phyloP scores from a whole-genome alignment of 2,888 invertebrate genomes.

The Hylaea fasciaria region DNA sequence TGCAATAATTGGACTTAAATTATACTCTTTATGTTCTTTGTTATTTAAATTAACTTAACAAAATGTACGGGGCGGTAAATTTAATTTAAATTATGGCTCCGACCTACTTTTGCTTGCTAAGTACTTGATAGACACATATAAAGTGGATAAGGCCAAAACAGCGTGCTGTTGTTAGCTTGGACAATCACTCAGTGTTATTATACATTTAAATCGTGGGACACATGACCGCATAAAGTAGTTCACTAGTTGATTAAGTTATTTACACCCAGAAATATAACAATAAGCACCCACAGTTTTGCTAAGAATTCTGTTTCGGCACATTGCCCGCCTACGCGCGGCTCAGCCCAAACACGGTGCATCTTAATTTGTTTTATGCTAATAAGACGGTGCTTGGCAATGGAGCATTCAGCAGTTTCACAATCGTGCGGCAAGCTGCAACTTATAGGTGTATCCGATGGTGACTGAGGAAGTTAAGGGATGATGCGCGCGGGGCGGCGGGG shows the following conservation, averaged over 20 bases:
- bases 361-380: slow-evolving; percentile 81
- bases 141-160: neutral
- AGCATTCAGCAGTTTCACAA: slow-evolving; percentile 71
- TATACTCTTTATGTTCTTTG: slow-evolving; percentile 32
- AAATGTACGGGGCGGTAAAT: slow-evolving; percentile 22
- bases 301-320: slow-evolving; percentile 20
- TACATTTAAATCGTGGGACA: no score
- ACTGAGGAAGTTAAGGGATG: slow-evolving; percentile 61
- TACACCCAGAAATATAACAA: neutral
- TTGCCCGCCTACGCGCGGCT: slow-evolving; percentile 8
- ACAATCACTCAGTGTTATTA: neutral
- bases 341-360: slow-evolving; percentile 52
- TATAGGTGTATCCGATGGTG: slow-evolving; percentile 62
- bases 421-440: slow-evolving; percentile 61
- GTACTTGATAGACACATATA: neutral
- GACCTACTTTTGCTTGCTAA: slow-evolving; percentile 26
- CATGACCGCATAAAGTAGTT: no score
- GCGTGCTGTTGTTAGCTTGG: neutral
- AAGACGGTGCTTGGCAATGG: slow-evolving; percentile 64
- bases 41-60: slow-evolving; percentile 31
- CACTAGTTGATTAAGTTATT: neutral
- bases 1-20: slow-evolving; percentile 33
- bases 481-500: slow-evolving; percentile 65
- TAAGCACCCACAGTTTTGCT: slow-evolving; percentile 4
- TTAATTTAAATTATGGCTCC: slow-evolving; percentile 23